Base-by-base conservation (phyloP, 2,888 invertebrate genomes). In the Nudaria mundana region DNA sequence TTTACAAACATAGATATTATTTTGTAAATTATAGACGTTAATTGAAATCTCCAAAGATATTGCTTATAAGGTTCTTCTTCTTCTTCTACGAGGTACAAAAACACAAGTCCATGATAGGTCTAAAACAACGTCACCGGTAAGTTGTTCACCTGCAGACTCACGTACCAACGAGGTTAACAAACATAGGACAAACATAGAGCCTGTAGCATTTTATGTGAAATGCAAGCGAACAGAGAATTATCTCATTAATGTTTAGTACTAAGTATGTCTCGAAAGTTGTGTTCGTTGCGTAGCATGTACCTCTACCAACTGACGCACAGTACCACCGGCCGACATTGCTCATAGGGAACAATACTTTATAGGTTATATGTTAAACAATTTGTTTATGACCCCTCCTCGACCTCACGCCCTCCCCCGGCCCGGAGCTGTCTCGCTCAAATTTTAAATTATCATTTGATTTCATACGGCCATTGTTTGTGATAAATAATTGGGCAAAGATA, bases 371-470 rank as follows among this genome's bases (percentile, higher is more conserved):
- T 71, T 62, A 63, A 67, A 75, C 71, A 69, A 74, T 74, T 72
- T 70, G 72, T 71, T 69, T 57, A 51, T 29, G 5, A 11, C 35
- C 40, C 23, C 7, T 20, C 5, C 5, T n/a, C 20, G 2, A 15
- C 38, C 44, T 20, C 34, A 32, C 45, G 35, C 52, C 44, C 33
- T 22, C 40, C 44, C 40, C 40, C 43, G 25, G 30, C 15, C 30
- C 31, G 29, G 18, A 14, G 32, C 40, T 29, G 26, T 39, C 60
- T 65, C 54, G 56, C 69, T 69, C 63, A 66, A 75, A 76, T 76
- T 77, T 78, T 67, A 80, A 79, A 80, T 79, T 66, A 75, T 74
- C 75, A 77, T 78, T 79, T 78, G 76, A 78, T 76, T 75, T 65
- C 61, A 56, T 57, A 48, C 58, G 54, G 63, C 63, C 65, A 71